Base-by-base conservation (phyloP, 2,797 vertebrate genomes). In the Ptychadena robeensis region DNA sequence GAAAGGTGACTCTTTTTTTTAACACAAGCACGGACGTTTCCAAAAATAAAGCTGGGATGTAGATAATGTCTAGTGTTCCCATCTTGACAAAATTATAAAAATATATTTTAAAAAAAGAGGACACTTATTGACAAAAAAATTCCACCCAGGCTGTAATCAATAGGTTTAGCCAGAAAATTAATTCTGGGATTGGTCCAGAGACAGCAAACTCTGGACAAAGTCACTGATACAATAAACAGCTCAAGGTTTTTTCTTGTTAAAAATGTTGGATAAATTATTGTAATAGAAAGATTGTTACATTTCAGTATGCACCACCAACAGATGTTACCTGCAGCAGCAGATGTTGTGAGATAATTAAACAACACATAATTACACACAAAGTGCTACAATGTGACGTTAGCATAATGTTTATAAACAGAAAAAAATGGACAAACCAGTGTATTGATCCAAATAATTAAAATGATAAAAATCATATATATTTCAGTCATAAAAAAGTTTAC, bases 291-390 rank as follows among this genome's bases (percentile, higher is more conserved):
- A 48, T 32, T 48, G 65, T 30, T 48, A 82, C 10, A 74, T 59
- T 27, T 57, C 11, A 68, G 38, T 53, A 35, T 71, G 15, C 28
- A n/a, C 12, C 27, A 32, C 30, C 63, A 67, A 48, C 73, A 82
- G 81, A 82, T 82, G 81, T 82, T 82, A 53, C 74, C 38, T 57
- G 14, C 28, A 68, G 71, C 64, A 75, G 37, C 81, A 76, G 73
- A 82, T 71, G 73, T 37, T 82, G 70, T 14, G 67, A 63, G 53
- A 64, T 77, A 82, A 82, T 77, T 77, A 76, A 77, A 77, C 72
- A 77, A 77, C 73, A 70, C 70, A 82, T 82, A 70, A 82, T 82
- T 61, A 68, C 71, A 81, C 70, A 82, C 35, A 15, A 18, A 74
- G 40, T 25, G 34, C 6, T 34, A 70, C 64, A 59, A 82, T 82